Evolutionary conservation across 2,113 vertebrate species (phyloP).

Genomic region (Pollachius pollachius): DNA sequence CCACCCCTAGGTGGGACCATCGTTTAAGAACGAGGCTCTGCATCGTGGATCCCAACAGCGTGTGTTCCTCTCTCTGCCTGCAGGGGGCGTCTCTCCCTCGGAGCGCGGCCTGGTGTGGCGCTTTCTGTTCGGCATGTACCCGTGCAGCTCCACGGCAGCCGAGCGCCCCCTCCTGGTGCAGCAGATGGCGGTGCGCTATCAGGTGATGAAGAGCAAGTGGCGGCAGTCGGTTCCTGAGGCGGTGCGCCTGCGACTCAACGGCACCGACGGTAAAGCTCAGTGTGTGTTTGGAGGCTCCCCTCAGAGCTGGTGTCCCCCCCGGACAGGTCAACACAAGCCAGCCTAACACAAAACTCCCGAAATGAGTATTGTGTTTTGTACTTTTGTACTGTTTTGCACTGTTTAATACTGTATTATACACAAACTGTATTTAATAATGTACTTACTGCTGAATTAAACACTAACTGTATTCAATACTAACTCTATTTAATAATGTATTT

Average conservation of each 20-base stretch:
- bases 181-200: slow-evolving; percentile 70
- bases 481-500: too few relatives aligned
- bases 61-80: slow-evolving; percentile 11
- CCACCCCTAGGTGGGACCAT: too few relatives aligned
- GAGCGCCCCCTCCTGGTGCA: slow-evolving; percentile 73
- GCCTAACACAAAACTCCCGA: too few relatives aligned
- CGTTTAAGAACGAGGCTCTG: background rate
- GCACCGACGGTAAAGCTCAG: slow-evolving; percentile 70
- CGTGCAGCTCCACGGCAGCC: slow-evolving; percentile 72
- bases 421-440: too few relatives aligned
- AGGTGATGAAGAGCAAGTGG: slow-evolving; percentile 77
- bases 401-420: too few relatives aligned
- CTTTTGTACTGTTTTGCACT: too few relatives aligned
- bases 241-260: slow-evolving; percentile 63
- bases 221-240: slow-evolving; percentile 67
- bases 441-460: too few relatives aligned
- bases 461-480: too few relatives aligned
- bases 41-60: background rate
- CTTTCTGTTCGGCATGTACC: slow-evolving; percentile 78
- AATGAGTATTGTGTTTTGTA: too few relatives aligned
- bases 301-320: too few relatives aligned
- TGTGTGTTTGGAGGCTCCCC: too few relatives aligned
- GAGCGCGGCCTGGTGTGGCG: slow-evolving; percentile 73
- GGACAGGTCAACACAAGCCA: background rate
- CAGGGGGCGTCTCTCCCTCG: slow-evolving; percentile 65